phyloP scores from a whole-genome alignment of 1,140 invertebrate genomes.

The Dysdera silvatica region DNA sequence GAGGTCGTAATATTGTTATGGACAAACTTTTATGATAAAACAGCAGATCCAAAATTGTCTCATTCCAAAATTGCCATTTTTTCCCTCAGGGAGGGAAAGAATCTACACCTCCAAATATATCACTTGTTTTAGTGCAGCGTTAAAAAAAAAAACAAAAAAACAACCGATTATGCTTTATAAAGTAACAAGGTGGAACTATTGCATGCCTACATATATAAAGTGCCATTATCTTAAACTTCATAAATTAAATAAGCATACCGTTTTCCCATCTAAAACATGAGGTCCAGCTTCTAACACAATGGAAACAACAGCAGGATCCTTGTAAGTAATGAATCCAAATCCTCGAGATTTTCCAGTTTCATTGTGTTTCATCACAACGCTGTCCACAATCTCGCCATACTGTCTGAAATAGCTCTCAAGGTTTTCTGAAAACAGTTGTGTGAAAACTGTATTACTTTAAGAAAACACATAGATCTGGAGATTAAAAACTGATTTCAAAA shows the following conservation, averaged over 20 bases:
- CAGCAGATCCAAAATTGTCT: no score
- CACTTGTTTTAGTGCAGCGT: background rate
- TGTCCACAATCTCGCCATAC: slow-evolving; percentile 94
- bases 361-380: slow-evolving; percentile 97
- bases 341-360: slow-evolving; percentile 92
- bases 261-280: slow-evolving; percentile 81
- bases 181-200: background rate
- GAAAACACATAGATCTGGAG: no score
- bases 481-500: no score
- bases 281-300: slow-evolving; percentile 81
- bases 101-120: background rate
- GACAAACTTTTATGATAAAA: no score
- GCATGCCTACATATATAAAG: background rate
- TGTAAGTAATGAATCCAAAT: slow-evolving; percentile 95
- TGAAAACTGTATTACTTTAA: no score
- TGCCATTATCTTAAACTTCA: background rate
- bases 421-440: slow-evolving; percentile 67
- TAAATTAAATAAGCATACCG: slow-evolving; percentile 53
- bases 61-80: no score
- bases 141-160: background rate
- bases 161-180: background rate
- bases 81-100: no score
- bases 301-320: slow-evolving; percentile 81
- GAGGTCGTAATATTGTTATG: no score
- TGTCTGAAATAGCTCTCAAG: slow-evolving; percentile 85